A percentile compares a stretch with the other conserved stretches of the same genome.
Evolutionary conservation across 1,140 invertebrate genomes (phyloP).

Genomic region (Neomicropteryx cornuta): DNA sequence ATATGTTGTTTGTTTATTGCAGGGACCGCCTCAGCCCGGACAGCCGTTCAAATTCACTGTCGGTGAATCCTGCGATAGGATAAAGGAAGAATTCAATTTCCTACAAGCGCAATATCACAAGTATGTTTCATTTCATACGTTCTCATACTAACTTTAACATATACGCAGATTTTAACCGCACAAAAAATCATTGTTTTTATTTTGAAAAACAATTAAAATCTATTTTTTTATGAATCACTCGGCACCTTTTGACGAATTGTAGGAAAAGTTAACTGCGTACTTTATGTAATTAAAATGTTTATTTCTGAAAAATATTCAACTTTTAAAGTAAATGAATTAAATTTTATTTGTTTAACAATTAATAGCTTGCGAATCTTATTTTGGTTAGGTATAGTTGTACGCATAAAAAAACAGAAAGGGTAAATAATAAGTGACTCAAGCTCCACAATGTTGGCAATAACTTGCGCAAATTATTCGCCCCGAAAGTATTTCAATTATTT

Average conservation of each 20-base stretch:
- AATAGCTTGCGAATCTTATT: too few species aligned
- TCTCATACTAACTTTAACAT: slow-evolving; percentile 78
- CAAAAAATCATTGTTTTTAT: slow-evolving; percentile 19
- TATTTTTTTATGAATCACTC: slow-evolving; percentile 1
- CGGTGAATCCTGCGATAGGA: slow-evolving; percentile 83
- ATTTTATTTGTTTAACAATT: too few species aligned
- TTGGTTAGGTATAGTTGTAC: too few species aligned
- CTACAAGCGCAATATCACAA: slow-evolving; percentile 97
- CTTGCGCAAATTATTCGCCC: too few species aligned
- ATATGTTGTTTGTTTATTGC: slow-evolving; percentile 39
- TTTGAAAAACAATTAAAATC: neutral
- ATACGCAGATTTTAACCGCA: slow-evolving; percentile 80
- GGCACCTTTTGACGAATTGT: slow-evolving; percentile 6
- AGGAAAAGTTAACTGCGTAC: too few species aligned
- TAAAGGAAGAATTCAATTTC: slow-evolving; percentile 99
- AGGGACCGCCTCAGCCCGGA: slow-evolving; percentile 75
- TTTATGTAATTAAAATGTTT: too few species aligned
- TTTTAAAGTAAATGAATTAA: too few species aligned
- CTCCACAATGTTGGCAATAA: too few species aligned
- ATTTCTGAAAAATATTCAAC: too few species aligned
- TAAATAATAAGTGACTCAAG: too few species aligned
- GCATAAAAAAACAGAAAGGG: too few species aligned
- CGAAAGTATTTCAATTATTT: too few species aligned
- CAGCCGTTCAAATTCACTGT: slow-evolving; percentile 90
- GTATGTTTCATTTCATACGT: slow-evolving; percentile 82